Evolutionary conservation across 2,797 vertebrate species (phyloP).

Genomic region (Scomberomorus guttatus): DNA sequence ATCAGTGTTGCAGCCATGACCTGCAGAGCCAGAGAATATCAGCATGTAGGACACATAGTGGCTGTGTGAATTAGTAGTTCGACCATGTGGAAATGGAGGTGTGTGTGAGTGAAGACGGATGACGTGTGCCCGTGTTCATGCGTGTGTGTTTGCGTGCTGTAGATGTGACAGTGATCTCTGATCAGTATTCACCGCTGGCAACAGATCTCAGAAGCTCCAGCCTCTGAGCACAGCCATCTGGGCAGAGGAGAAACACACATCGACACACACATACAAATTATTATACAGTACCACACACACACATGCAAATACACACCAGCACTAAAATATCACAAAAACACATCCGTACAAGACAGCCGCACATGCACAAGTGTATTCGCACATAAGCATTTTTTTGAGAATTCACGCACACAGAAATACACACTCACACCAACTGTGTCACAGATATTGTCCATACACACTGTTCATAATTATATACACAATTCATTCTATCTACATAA

Average conservation of each 20-base stretch:
- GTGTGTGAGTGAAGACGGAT: slow-evolving; percentile 67
- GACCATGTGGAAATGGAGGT: slow-evolving; percentile 75
- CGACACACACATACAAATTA: slow-evolving; percentile 67
- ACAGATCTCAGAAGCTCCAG: slow-evolving; percentile 77
- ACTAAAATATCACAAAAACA: slow-evolving; percentile 46
- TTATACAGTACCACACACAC: slow-evolving; percentile 58
- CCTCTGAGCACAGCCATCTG: slow-evolving; percentile 81
- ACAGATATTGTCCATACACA: slow-evolving; percentile 29
- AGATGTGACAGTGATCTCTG: slow-evolving; percentile 82
- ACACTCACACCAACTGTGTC: slow-evolving; percentile 1
- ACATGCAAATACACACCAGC: slow-evolving; percentile 26
- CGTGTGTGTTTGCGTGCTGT: slow-evolving; percentile 37
- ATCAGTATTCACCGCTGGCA: slow-evolving; percentile 86
- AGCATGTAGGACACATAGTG: slow-evolving; percentile 64
- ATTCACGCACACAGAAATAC: slow-evolving; percentile 12
- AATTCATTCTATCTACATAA: slow-evolving; percentile 54
- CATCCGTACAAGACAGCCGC: slow-evolving; percentile 35
- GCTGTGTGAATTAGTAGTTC: slow-evolving; percentile 75
- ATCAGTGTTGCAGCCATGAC: slow-evolving; percentile 58
- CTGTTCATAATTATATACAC: slow-evolving; percentile 54
- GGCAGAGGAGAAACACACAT: slow-evolving; percentile 74
- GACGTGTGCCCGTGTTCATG: slow-evolving; percentile 47
- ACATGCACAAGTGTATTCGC: slow-evolving; percentile 25
- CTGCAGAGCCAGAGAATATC: slow-evolving; percentile 53
- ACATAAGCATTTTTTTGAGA: slow-evolving; percentile 12